Evolutionary conservation across 2,888 invertebrate genomes (phyloP).

Genomic region (Mycalesis mineus): DNA sequence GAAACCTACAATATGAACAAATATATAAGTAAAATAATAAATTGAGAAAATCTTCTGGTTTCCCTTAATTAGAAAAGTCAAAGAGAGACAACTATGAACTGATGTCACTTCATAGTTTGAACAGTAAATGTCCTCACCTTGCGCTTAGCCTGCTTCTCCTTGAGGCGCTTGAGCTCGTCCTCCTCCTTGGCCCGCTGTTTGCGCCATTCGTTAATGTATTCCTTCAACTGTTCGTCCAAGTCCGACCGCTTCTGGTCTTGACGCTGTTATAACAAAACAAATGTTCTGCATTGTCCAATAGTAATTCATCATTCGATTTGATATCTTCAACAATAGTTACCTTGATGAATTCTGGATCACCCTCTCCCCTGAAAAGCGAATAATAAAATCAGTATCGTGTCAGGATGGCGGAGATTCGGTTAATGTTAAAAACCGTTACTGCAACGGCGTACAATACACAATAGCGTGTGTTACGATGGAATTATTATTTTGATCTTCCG

Average conservation of each 20-base stretch:
- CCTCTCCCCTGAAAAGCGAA: slow-evolving; percentile 83
- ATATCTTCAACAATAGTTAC: slow-evolving; percentile 53
- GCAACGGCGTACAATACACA: slow-evolving; percentile 57
- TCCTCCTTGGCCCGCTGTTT: slow-evolving; percentile 97
- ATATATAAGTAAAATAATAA: no score
- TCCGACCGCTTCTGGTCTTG: slow-evolving; percentile 98
- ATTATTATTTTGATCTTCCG: slow-evolving; percentile 31
- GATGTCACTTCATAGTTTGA: no score
- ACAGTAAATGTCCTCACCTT: no score
- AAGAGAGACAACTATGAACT: no score
- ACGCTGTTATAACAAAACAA: slow-evolving; percentile 66
- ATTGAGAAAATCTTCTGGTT: no score
- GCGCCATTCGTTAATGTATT: slow-evolving; percentile 98
- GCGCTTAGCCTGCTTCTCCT: slow-evolving; percentile 98
- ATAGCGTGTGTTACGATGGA: slow-evolving; percentile 62
- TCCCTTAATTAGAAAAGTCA: no score
- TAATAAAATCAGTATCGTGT: slow-evolving; percentile 32
- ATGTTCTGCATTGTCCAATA: background rate
- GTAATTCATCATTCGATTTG: background rate
- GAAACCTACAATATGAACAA: slow-evolving; percentile 71
- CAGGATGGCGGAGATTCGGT: slow-evolving; percentile 35
- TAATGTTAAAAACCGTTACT: slow-evolving; percentile 63
- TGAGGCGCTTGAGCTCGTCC: slow-evolving; percentile 96
- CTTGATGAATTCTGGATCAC: slow-evolving; percentile 96
- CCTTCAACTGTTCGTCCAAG: slow-evolving; percentile 96